Percentiles rank a stretch among this genome's conserved stretches.
Conservation (phyloP, 2,113 vertebrate genomes). For the Myrmophylax atrothorax region DNA sequence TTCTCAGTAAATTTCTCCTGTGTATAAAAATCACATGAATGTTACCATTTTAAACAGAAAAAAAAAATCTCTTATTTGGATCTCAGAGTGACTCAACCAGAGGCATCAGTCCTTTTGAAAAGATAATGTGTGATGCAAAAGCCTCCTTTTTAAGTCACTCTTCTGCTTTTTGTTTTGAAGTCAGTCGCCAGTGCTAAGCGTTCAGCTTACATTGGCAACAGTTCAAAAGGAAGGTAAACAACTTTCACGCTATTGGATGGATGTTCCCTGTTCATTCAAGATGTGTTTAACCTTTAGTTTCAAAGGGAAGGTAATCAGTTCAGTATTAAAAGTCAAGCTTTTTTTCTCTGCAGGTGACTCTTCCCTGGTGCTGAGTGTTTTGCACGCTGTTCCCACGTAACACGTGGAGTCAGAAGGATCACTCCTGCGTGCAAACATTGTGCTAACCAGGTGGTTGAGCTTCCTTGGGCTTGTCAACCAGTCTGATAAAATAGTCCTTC, state of each 20-base stretch:
- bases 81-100: neutral
- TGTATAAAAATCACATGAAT: neutral
- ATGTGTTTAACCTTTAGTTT: neutral
- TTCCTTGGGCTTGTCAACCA: neutral
- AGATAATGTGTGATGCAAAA: neutral
- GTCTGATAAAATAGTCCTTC: neutral
- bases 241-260: neutral
- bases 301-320: neutral
- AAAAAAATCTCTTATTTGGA: neutral
- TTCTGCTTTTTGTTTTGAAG: neutral
- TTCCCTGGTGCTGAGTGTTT: neutral
- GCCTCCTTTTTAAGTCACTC: neutral
- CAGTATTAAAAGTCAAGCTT: neutral
- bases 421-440: neutral
- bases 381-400: rapidly evolving
- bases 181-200: neutral
- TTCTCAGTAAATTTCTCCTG: neutral
- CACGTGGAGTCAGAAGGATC: rapidly evolving
- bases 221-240: neutral
- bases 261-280: neutral
- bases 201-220: neutral
- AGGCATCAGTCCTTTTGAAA: neutral
- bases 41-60: neutral
- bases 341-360: neutral
- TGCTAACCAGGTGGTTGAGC: neutral